Conservation (phyloP, 1,140 invertebrate genomes). For the Coelopa frigida region DNA sequence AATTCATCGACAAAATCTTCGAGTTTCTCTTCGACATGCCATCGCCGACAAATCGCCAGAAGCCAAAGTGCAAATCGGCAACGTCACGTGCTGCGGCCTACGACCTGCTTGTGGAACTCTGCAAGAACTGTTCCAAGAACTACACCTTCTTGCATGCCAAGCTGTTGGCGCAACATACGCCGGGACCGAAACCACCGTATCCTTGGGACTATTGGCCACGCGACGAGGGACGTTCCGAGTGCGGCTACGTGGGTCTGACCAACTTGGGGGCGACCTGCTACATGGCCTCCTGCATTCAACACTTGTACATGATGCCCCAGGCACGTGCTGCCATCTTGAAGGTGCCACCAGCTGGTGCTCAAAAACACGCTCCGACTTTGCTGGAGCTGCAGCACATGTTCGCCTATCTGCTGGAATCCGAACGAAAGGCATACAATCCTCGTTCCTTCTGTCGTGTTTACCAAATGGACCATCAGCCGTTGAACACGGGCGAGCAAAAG, state of each 20-base stretch:
- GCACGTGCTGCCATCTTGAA: slow-evolving; percentile 72
- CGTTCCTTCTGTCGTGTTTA: slow-evolving; percentile 93
- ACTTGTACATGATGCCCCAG: slow-evolving; percentile 93
- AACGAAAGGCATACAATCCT: slow-evolving; percentile 91
- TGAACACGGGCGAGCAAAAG: slow-evolving; percentile 95
- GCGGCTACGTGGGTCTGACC: slow-evolving; percentile 88
- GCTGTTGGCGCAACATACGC: slow-evolving; percentile 77
- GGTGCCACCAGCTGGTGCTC: slow-evolving; percentile 52
- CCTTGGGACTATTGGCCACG: slow-evolving; percentile 97
- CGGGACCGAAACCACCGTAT: slow-evolving; percentile 74
- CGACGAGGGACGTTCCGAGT: slow-evolving; percentile 86
- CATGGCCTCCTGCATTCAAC: slow-evolving; percentile 95
- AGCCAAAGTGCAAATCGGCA: slow-evolving; percentile 89
- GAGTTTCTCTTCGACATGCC: slow-evolving; percentile 85
- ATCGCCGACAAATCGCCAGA: slow-evolving; percentile 70
- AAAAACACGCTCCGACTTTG: slow-evolving; percentile 74
- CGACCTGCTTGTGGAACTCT: slow-evolving; percentile 81
- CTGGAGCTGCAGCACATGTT: slow-evolving; percentile 90
- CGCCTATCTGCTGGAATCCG: slow-evolving; percentile 87
- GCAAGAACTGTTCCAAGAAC: slow-evolving; percentile 76
- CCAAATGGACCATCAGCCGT: slow-evolving; percentile 91
- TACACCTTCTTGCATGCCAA: slow-evolving; percentile 76
- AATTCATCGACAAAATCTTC: slow-evolving; percentile 68
- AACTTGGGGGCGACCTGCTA: slow-evolving; percentile 95
- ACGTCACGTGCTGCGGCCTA: slow-evolving; percentile 81